Percentiles rank a stretch among this genome's conserved stretches.
Evolutionary conservation across 1,140 invertebrate genomes (phyloP).

Genomic region (Anoplolepis gracilipes): DNA sequence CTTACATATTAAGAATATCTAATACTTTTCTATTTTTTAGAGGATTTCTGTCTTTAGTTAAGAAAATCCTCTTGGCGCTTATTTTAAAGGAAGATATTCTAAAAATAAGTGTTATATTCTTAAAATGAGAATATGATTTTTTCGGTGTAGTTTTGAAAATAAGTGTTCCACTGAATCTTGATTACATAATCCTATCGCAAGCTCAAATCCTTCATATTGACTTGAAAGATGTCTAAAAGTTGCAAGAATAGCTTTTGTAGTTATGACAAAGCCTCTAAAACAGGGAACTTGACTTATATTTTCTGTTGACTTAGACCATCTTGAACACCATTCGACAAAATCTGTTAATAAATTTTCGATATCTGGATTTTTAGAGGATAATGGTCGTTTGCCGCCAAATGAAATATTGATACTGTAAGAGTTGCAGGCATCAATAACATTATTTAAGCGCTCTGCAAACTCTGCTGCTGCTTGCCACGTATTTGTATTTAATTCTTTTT

Average conservation of each 20-base stretch:
- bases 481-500: slow-evolving; percentile 1
- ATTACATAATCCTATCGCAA: neutral
- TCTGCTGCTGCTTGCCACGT: slow-evolving; percentile 1
- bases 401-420: neutral
- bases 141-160: slow-evolving; percentile 19
- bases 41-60: no score
- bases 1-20: no score
- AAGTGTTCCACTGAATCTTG: slow-evolving; percentile 7
- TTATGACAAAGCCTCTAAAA: neutral
- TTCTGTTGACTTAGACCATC: neutral
- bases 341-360: neutral
- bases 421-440: neutral
- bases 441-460: neutral
- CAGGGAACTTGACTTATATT: neutral
- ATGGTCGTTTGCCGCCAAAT: neutral
- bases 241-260: neutral
- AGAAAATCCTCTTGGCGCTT: no score
- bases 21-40: no score
- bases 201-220: neutral
- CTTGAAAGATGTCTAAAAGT: neutral
- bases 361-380: neutral
- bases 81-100: no score
- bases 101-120: no score
- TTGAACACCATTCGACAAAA: neutral
- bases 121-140: no score